A percentile compares a stretch with the other conserved stretches of the same genome.
Evolutionary conservation across 2,797 vertebrate genomes (phyloP).

Genomic region (Coccyzus lansbergi): DNA sequence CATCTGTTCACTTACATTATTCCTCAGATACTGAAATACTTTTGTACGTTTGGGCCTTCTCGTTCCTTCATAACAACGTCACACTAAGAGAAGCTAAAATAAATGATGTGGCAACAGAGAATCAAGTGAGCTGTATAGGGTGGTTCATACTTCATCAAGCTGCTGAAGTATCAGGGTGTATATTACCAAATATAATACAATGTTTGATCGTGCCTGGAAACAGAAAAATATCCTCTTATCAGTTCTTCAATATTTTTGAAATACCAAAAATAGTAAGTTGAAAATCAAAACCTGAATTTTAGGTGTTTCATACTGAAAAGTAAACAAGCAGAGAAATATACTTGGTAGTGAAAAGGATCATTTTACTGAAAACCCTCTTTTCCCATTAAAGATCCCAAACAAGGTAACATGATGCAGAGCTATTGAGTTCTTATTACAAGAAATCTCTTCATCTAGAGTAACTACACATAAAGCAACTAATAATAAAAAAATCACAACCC

Average conservation of each 20-base stretch:
- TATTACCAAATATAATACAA: not conserved
- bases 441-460: slow-evolving; percentile 52
- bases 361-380: slow-evolving; percentile 18
- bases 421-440: not conserved
- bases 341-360: not conserved
- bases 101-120: not conserved
- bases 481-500: slow-evolving; percentile 44
- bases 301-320: slow-evolving; percentile 21
- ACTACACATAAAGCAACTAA: slow-evolving; percentile 12
- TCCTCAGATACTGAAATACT: not conserved
- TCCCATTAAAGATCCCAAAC: slow-evolving; percentile 41
- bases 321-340: slow-evolving; percentile 22
- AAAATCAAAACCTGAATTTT: slow-evolving; percentile 18
- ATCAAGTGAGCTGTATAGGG: not conserved
- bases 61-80: not conserved
- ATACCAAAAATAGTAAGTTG: not conserved
- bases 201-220: not conserved
- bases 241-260: not conserved
- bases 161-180: not conserved
- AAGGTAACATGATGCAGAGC: slow-evolving; percentile 32
- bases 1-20: slow-evolving; percentile 13
- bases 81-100: not conserved
- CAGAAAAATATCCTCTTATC: not conserved
- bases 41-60: not conserved
- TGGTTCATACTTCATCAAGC: not conserved